Evolutionary conservation across 2,797 vertebrate species (phyloP), one percentile per base, ranked within the genome.

Genomic region (Tolypeutes matacus): DNA sequence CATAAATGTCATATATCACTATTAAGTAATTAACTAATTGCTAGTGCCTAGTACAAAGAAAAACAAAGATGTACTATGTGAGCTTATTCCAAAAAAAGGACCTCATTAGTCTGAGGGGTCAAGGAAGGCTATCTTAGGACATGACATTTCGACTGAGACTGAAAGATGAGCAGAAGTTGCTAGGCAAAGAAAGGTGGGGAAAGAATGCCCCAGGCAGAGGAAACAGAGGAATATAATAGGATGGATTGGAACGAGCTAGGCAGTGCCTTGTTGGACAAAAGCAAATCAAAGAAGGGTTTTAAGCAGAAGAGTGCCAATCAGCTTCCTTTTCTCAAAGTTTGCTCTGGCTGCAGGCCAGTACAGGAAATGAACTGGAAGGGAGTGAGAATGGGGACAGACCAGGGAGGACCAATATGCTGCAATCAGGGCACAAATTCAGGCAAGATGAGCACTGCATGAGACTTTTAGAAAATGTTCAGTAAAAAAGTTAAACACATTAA

Each of bases 11-110:
- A 85, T 6, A 58, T 7, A 39, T 17, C 78, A 78, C 36, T 81
- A 89, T 20, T 76, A 82, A 88, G 64, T 88, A 89, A 95, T 62
- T 69, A 89, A 64, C 31, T 58, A 93, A 77, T 7, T 85, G 36
- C 60, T 60, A 75, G 8, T 65, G 39, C 51, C 70, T 69, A 83
- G 11, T 78, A 31, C 39, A 51, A 77, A 76, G 85, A 75, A 70
- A 94, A 90, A 92, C 58, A 89, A 72, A 65, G 39, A 78, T 70
- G 42, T 70, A 20, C 31, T 88, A 39, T 46, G 7, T 72, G 53
- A 84, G 39, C 65, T 86, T 42, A 85, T 39, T 81, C 42, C 42
- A 53, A 86, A 21, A 39, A 96, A 89, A 49, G 85, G 39, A 78
- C 69, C 69, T 84, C 17, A 34, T n/a, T 29, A 65, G 34, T 80